Percentiles rank a stretch among this genome's conserved stretches.
Conservation (phyloP, 2,113 vertebrate genomes). For the Bombycilla garrulus region DNA sequence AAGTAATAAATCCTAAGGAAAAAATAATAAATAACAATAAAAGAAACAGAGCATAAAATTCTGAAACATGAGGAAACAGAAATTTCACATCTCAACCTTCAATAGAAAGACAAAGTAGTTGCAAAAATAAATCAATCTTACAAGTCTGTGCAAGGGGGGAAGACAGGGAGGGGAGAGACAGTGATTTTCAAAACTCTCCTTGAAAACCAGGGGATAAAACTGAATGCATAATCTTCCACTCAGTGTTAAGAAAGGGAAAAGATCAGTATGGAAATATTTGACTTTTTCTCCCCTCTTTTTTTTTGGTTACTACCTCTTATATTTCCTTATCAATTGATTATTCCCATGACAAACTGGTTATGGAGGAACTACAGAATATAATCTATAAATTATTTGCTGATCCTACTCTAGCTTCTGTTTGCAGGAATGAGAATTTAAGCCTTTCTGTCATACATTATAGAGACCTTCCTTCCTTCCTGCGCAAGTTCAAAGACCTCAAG, state of each 20-base stretch:
- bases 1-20: not conserved
- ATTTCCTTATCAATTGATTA: not conserved
- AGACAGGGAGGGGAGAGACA: not conserved
- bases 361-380: not conserved
- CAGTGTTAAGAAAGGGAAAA: not conserved
- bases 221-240: not conserved
- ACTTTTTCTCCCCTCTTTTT: not conserved
- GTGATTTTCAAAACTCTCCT: not conserved
- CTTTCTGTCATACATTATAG: not conserved
- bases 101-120: not conserved
- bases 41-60: not conserved
- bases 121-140: not conserved
- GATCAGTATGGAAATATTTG: not conserved
- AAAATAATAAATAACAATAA: not conserved
- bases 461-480: not conserved
- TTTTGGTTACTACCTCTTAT: not conserved
- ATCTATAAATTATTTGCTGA: not conserved
- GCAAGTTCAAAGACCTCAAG: not conserved
- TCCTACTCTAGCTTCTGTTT: not conserved
- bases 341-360: not conserved
- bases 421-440: not conserved
- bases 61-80: not conserved
- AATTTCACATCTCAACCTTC: not conserved
- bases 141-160: not conserved
- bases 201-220: not conserved